A percentile compares a stretch with the other conserved stretches of the same genome.
Evolutionary conservation across 2,113 vertebrate species (phyloP).

Genomic region (Cyrtonyx montezumae): DNA sequence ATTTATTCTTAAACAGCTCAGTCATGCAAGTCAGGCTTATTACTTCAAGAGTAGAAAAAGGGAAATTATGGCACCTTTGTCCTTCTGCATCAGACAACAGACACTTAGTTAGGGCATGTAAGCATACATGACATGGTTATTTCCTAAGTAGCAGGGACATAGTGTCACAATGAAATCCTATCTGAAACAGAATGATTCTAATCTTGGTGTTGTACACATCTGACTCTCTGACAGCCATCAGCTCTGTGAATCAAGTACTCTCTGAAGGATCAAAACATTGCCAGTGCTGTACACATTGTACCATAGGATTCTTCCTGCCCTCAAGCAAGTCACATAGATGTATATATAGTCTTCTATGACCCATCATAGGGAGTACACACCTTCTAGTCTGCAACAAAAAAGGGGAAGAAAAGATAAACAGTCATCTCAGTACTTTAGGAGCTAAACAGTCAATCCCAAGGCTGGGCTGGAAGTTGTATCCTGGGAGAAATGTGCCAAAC

Average conservation of each 20-base stretch:
- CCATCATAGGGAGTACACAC: background rate
- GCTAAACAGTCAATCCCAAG: background rate
- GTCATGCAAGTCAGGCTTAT: background rate
- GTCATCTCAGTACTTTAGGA: background rate
- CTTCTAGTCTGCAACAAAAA: background rate
- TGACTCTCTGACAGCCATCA: background rate
- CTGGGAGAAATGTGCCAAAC: constrained; percentile 48
- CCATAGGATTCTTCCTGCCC: background rate
- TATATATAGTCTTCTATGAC: background rate
- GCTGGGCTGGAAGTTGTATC: background rate
- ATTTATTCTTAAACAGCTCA: background rate
- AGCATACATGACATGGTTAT: background rate
- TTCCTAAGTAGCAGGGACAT: background rate
- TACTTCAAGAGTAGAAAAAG: background rate
- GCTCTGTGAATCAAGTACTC: background rate
- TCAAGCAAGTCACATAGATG: background rate
- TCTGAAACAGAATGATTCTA: background rate
- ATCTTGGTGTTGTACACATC: background rate
- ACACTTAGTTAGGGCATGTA: background rate
- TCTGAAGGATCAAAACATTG: background rate
- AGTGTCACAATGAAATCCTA: background rate
- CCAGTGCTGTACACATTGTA: background rate
- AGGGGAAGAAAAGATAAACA: background rate
- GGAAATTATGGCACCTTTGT: background rate
- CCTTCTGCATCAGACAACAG: background rate